A percentile compares a stretch with the other conserved stretches of the same genome.
phyloP scores from a whole-genome alignment of 2,797 vertebrate genomes.

The Pantherophis alleghaniensis region DNA sequence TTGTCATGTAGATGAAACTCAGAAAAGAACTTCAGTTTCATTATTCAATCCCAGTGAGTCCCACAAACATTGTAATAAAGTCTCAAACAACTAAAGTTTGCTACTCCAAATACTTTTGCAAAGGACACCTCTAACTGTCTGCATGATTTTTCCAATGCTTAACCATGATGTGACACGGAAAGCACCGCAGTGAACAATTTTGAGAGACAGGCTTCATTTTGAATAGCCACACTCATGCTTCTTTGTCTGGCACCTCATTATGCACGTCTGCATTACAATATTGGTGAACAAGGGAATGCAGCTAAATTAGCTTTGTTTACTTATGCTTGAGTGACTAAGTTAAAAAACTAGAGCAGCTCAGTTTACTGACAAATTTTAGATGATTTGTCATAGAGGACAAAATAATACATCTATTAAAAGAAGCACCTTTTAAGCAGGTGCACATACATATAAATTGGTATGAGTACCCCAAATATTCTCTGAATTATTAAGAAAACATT shows the following conservation, averaged over 20 bases:
- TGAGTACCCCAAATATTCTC: background rate
- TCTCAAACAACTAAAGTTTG: conserved; percentile 11
- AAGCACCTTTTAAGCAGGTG: background rate
- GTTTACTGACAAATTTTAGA: background rate
- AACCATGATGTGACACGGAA: background rate
- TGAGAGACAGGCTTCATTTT: background rate
- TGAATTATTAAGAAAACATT: background rate
- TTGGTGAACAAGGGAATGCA: background rate
- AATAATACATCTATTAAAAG: background rate
- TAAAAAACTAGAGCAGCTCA: background rate
- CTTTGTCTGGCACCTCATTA: background rate
- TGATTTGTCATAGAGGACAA: background rate
- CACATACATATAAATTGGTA: background rate
- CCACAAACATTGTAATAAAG: conserved; percentile 12
- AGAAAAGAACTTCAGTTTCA: background rate
- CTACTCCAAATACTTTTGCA: conserved; percentile 15
- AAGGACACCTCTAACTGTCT: background rate
- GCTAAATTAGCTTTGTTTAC: background rate
- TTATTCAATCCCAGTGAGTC: conserved; percentile 32
- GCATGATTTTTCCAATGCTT: conserved; percentile 16
- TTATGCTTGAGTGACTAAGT: conserved; percentile 6
- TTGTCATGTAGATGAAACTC: conserved; percentile 22
- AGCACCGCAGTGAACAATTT: background rate
- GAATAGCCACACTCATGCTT: background rate
- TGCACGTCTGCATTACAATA: background rate